A percentile compares a stretch with the other conserved stretches of the same genome.
Conservation (phyloP, 2,888 invertebrate genomes). For the Agrochola macilenta region DNA sequence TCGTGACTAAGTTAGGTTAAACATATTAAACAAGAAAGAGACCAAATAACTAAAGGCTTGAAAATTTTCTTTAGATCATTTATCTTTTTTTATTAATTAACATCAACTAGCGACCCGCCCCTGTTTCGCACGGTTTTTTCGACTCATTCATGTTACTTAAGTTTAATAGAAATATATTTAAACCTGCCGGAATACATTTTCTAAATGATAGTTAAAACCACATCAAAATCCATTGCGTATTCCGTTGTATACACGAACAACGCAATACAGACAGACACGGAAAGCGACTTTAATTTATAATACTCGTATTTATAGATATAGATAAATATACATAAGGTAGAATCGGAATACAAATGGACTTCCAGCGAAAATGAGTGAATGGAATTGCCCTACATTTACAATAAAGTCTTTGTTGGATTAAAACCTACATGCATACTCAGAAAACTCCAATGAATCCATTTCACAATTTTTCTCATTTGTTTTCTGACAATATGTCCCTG, state of each 20-base stretch:
- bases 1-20: neutral
- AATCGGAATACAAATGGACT: neutral
- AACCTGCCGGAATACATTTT: no score
- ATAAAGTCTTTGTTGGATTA: slow-evolving; percentile 4
- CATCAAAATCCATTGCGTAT: neutral
- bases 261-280: neutral
- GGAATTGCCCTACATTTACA: neutral
- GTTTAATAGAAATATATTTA: no score
- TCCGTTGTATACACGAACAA: neutral
- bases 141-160: neutral
- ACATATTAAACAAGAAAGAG: neutral
- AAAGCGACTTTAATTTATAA: neutral
- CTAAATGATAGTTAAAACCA: neutral
- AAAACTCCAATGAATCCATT: neutral
- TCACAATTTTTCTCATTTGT: neutral
- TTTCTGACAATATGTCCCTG: neutral
- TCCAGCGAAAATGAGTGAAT: neutral
- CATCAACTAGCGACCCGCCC: no score
- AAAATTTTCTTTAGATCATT: neutral
- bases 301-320: no score
- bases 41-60: neutral
- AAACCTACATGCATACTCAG: neutral
- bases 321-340: neutral
- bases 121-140: neutral
- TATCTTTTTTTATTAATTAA: neutral